These are phyloP conservation scores for Ormyrus labotus DNA, from an alignment of 2,888 invertebrate species.

Conservation along the genomic window DNA sequence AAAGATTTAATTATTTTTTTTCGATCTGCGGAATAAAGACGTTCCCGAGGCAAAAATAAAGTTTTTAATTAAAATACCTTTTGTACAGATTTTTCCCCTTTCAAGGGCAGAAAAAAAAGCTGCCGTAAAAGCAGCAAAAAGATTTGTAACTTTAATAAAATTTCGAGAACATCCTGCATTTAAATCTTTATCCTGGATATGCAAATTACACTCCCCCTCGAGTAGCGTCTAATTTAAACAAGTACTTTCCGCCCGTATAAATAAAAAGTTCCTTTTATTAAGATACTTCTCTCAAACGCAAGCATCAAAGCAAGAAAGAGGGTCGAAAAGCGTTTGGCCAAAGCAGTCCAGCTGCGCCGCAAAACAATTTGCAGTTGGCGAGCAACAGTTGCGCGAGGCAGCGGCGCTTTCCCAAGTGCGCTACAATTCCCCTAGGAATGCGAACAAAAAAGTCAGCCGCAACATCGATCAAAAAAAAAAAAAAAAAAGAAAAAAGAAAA, in stretches of 20 bases:
- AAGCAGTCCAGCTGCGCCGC: not conserved
- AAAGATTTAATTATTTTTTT: no score
- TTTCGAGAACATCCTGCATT: no score
- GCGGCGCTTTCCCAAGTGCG: not conserved
- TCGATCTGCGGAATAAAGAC: no score
- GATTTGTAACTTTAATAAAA: no score
- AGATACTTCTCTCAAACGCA: not conserved
- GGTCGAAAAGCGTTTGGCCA: not conserved
- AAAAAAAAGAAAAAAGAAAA: no score
- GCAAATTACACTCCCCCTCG: no score
- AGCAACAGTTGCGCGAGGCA: not conserved
- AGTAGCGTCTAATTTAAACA: not conserved
- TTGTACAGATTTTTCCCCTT: no score
- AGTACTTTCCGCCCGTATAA: not conserved
- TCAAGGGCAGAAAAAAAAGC: no score
- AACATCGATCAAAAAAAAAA: not conserved
- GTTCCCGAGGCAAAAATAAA: no score
- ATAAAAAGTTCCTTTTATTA: conserved; percentile 2
- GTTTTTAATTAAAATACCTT: no score
- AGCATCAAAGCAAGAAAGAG: conserved; percentile 1
- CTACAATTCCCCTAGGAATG: not conserved
- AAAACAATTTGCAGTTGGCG: conserved; percentile 9
- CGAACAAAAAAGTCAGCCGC: conserved; percentile 1
- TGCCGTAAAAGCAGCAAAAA: no score
- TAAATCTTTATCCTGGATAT: no score